phyloP scores from a whole-genome alignment of 2,113 vertebrate species.

The Lepus americanus region DNA sequence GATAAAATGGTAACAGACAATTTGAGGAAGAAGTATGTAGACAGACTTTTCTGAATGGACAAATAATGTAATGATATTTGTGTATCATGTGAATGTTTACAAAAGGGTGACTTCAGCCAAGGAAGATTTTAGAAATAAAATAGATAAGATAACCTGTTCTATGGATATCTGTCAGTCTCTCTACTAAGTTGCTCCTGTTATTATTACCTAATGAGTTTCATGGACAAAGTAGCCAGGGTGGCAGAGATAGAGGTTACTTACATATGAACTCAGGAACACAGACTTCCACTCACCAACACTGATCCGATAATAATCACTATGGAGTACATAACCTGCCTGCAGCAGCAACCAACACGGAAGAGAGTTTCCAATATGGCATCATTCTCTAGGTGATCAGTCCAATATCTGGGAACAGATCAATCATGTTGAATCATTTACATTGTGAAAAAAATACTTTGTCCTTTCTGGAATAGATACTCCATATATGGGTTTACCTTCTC shows the following conservation, averaged over 20 bases:
- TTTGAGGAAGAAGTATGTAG: neutral
- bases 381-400: neutral
- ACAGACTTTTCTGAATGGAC: neutral
- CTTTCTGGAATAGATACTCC: neutral
- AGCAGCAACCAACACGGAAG: neutral
- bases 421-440: neutral
- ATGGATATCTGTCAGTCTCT: neutral
- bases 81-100: neutral
- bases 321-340: neutral
- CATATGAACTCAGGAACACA: neutral
- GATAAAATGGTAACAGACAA: neutral
- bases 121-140: neutral
- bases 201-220: neutral
- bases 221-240: neutral
- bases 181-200: neutral
- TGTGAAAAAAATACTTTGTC: neutral
- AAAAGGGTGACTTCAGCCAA: neutral
- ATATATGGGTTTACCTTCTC: neutral
- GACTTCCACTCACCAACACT: neutral
- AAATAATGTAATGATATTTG: neutral
- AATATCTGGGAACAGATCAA: neutral
- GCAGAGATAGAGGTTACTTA: neutral
- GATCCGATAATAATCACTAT: neutral
- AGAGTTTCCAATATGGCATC: neutral
- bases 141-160: neutral